Evolutionary conservation across 2,113 vertebrate species (phyloP).

Genomic region (Patagioenas fasciata): DNA sequence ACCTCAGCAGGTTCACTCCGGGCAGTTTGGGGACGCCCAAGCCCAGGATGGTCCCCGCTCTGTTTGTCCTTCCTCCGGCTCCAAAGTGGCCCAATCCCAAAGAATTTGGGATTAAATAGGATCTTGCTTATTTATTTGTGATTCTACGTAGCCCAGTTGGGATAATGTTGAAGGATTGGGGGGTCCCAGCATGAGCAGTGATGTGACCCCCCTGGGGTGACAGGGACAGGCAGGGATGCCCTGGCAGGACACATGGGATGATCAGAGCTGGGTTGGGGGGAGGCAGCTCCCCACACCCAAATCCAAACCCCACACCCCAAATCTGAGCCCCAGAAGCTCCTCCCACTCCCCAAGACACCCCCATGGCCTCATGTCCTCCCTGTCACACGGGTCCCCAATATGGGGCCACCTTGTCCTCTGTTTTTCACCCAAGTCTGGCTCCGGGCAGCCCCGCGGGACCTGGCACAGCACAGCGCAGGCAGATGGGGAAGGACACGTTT

Average conservation of each 20-base stretch:
- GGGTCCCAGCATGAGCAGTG: neutral
- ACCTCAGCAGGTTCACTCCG: neutral
- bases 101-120: fast-evolving
- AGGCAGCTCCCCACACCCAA: neutral
- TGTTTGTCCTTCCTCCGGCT: neutral
- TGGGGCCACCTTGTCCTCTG: neutral
- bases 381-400: fast-evolving
- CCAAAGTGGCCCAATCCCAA: neutral
- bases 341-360: neutral
- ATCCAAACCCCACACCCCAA: too few relatives aligned
- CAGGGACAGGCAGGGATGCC: neutral
- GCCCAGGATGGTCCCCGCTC: neutral
- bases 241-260: neutral
- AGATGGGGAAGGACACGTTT: neutral
- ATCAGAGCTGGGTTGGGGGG: neutral
- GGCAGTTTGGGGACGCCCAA: neutral
- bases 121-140: too few relatives aligned
- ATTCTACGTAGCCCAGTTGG: neutral
- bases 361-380: neutral
- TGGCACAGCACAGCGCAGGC: neutral
- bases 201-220: neutral
- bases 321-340: neutral
- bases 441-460: fast-evolving
- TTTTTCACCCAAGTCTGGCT: neutral
- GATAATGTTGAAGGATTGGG: fast-evolving